Evolutionary conservation across 2,888 invertebrate genomes (phyloP).

Genomic region (Saturnia japonica): DNA sequence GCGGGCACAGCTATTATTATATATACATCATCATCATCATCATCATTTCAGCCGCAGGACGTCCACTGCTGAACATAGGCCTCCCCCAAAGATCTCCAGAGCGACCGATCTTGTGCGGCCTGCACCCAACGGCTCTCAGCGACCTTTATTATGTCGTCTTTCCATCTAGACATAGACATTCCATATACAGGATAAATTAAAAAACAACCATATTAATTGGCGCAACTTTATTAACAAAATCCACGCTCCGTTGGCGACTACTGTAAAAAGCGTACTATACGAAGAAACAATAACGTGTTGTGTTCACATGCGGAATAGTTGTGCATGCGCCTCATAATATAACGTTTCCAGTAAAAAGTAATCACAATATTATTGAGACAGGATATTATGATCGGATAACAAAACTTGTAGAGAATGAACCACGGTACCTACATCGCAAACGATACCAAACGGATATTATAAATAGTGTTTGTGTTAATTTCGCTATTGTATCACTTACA

Average conservation of each 20-base stretch:
- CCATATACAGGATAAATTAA: not conserved
- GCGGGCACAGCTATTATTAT: too few species aligned
- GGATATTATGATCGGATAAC: conserved; percentile 76
- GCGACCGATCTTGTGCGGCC: too few species aligned
- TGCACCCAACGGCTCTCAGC: too few species aligned
- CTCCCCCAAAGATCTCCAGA: too few species aligned
- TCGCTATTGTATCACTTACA: conserved; percentile 9
- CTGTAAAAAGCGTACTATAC: not conserved
- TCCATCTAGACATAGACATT: too few species aligned
- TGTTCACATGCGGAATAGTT: conserved; percentile 9
- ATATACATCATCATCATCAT: too few species aligned
- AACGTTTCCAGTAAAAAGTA: conserved; percentile 71
- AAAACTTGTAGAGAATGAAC: conserved; percentile 69
- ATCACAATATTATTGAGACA: conserved; percentile 68
- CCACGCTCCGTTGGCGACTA: conserved; percentile 5
- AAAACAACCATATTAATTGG: not conserved
- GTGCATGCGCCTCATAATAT: conserved; percentile 37
- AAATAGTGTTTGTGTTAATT: conserved; percentile 17
- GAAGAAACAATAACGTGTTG: conserved; percentile 10
- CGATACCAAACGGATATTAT: conserved; percentile 23
- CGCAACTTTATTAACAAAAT: not conserved
- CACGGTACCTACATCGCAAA: conserved; percentile 35
- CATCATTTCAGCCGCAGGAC: too few species aligned
- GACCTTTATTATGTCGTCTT: too few species aligned
- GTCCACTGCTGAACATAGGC: too few species aligned